These are phyloP conservation scores for Zygaena filipendulae DNA, from an alignment of 2,888 invertebrate species.

Conservation along the genomic window DNA sequence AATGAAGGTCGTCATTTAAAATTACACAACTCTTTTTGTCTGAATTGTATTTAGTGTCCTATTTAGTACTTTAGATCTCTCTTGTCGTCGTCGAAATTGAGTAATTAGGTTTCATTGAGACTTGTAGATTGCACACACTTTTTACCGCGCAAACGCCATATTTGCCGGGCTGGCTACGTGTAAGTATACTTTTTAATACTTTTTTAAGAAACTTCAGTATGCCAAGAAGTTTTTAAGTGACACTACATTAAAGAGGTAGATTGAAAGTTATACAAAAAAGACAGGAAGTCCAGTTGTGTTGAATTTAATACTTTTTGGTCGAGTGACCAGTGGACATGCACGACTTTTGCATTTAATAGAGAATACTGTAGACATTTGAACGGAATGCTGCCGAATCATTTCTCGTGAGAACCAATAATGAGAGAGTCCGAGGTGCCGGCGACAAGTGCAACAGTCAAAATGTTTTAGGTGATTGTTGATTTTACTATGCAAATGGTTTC, in stretches of 20 bases:
- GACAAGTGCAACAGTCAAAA: constrained; percentile 47
- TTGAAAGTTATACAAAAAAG: no score
- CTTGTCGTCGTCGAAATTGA: background rate
- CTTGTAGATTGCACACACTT: no score
- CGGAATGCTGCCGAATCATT: constrained; percentile 50
- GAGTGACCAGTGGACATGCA: constrained; percentile 54
- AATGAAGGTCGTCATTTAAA: constrained; percentile 53
- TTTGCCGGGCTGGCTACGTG: no score
- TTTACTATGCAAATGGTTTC: constrained; percentile 61
- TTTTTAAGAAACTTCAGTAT: no score
- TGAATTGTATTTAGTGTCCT: no score
- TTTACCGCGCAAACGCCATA: no score
- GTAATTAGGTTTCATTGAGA: no score
- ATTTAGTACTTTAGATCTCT: no score
- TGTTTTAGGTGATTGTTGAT: constrained; percentile 50
- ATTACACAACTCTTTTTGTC: constrained; percentile 35
- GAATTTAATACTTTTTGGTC: constrained; percentile 42
- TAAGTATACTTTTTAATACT: no score
- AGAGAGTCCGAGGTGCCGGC: constrained; percentile 20
- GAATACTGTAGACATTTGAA: constrained; percentile 46
- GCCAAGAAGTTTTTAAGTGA: no score
- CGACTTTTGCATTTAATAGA: constrained; percentile 57
- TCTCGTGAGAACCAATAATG: constrained; percentile 59
- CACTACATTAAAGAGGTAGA: no score
- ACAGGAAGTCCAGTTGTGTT: constrained; percentile 20